phyloP scores from a whole-genome alignment of 2,113 vertebrate species.

The Eulacestoma nigropectus region DNA sequence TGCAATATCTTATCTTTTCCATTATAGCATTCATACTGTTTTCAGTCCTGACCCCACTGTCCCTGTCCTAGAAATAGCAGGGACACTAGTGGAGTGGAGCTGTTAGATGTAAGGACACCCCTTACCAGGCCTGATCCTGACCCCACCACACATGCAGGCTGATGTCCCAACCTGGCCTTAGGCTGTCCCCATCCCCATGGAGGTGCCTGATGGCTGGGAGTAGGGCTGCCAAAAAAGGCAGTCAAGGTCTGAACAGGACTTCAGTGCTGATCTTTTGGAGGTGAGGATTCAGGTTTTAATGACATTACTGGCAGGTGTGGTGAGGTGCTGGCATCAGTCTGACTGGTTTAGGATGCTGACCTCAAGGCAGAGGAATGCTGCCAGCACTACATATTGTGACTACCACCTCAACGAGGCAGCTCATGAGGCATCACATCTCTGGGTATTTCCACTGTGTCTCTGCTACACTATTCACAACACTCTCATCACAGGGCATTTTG shows the following conservation, averaged over 20 bases:
- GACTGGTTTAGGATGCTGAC: slow-evolving; percentile 9
- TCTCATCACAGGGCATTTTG: background rate
- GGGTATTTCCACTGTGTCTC: background rate
- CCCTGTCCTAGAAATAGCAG: background rate
- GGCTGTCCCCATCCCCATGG: background rate
- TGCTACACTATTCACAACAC: background rate
- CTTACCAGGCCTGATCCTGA: background rate
- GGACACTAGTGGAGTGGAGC: background rate
- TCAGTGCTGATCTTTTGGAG: background rate
- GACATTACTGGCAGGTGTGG: background rate
- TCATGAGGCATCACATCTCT: background rate
- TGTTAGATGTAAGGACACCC: background rate
- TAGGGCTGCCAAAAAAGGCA: background rate
- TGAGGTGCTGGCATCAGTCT: background rate
- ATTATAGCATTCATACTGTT: background rate
- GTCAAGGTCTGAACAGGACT: background rate
- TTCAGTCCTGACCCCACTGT: background rate
- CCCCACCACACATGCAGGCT: fast-evolving
- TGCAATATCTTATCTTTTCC: background rate
- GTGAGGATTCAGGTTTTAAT: background rate
- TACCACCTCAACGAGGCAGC: background rate
- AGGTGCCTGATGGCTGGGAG: background rate
- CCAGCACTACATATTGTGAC: background rate
- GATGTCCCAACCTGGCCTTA: background rate
- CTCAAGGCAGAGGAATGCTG: slow-evolving; percentile 48